phyloP scores from a whole-genome alignment of 2,797 vertebrate genomes.

The Typhlichthys eigenmanni region DNA sequence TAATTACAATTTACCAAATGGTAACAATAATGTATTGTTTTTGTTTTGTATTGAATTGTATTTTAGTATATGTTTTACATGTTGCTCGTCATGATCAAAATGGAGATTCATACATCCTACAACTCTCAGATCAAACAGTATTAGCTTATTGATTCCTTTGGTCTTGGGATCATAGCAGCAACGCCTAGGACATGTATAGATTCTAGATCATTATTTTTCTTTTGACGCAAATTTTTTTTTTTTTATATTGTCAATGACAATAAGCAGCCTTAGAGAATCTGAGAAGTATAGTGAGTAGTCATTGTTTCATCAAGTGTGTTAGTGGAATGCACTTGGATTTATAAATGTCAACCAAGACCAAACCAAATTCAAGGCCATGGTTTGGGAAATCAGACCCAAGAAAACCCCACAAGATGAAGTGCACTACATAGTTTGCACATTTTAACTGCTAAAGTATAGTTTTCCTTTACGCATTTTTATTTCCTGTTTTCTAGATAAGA shows the following conservation, averaged over 20 bases:
- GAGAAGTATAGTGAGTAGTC: slow-evolving; percentile 51
- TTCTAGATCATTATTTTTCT: slow-evolving; percentile 49
- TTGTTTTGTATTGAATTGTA: too few relatives aligned
- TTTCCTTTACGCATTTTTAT: neutral
- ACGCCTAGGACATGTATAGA: slow-evolving; percentile 43
- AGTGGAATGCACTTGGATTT: slow-evolving; percentile 37
- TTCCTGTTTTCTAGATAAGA: neutral
- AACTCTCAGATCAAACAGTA: neutral
- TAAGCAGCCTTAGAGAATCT: slow-evolving; percentile 51
- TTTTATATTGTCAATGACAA: slow-evolving; percentile 46
- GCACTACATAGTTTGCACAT: neutral
- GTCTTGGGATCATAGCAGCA: slow-evolving; percentile 48
- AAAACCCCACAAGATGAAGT: neutral
- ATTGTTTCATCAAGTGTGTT: slow-evolving; percentile 46
- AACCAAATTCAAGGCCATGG: slow-evolving; percentile 9
- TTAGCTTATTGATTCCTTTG: slow-evolving; percentile 16
- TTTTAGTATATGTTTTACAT: too few relatives aligned
- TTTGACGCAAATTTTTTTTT: slow-evolving; percentile 40
- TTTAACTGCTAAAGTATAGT: neutral
- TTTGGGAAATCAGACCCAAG: neutral
- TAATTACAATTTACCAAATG: too few relatives aligned
- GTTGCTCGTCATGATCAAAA: too few relatives aligned
- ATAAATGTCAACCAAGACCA: slow-evolving; percentile 27
- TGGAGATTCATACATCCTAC: neutral
- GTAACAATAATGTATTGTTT: too few relatives aligned